These are phyloP conservation scores for Spilosoma lubricipeda DNA, from an alignment of 2,888 invertebrate species.

Conservation along the genomic window DNA sequence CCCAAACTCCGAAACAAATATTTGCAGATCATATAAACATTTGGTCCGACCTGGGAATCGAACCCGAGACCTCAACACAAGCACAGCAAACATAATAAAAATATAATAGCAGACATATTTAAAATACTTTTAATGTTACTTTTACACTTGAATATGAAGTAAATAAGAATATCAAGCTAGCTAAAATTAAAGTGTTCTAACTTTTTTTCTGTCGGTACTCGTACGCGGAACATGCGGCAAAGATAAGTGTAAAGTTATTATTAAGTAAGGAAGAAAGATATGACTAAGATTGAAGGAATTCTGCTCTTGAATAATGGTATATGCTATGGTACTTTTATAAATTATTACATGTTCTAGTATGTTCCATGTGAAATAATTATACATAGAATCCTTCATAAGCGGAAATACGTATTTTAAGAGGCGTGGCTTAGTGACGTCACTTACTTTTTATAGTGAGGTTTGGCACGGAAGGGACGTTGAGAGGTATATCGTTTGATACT, in stretches of 20 bases:
- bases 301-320: slow-evolving; percentile 19
- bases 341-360: slow-evolving; percentile 4
- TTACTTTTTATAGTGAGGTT: too few relatives aligned
- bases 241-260: slow-evolving; percentile 55
- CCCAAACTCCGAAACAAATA: too few relatives aligned
- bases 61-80: too few relatives aligned
- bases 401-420: too few relatives aligned
- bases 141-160: not conserved
- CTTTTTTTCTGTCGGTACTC: slow-evolving; percentile 31
- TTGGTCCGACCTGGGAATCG: too few relatives aligned
- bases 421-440: too few relatives aligned
- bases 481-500: too few relatives aligned
- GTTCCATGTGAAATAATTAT: not conserved
- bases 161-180: not conserved
- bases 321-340: slow-evolving; percentile 14
- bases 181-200: not conserved
- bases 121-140: not conserved
- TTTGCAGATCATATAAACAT: too few relatives aligned
- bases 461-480: too few relatives aligned
- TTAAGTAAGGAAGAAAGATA: slow-evolving; percentile 48
- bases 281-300: slow-evolving; percentile 46
- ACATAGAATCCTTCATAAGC: too few relatives aligned
- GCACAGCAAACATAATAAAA: too few relatives aligned
- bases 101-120: not conserved
- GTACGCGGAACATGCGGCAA: slow-evolving; percentile 36